Evolutionary conservation across 2,888 invertebrate species (phyloP).

Genomic region (Lottia gigantea): DNA sequence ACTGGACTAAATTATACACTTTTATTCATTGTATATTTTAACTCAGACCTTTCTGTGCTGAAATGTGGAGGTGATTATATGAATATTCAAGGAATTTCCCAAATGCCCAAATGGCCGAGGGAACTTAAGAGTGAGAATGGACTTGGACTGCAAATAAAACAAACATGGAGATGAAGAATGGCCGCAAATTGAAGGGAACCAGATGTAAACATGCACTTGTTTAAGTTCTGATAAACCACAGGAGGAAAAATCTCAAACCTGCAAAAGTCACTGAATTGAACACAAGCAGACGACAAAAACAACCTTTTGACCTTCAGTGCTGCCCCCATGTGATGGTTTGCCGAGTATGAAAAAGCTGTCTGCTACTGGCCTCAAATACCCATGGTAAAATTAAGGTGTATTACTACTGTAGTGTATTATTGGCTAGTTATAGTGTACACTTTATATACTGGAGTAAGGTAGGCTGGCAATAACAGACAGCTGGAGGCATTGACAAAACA

Average conservation of each 20-base stretch:
- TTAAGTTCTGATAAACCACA: background rate
- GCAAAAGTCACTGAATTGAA: conserved; percentile 2
- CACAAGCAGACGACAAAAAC: conserved; percentile 1
- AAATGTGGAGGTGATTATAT: background rate
- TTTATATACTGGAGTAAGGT: conserved; percentile 2
- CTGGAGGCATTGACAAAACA: conserved; percentile 9
- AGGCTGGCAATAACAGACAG: conserved; percentile 1
- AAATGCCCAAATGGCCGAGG: background rate
- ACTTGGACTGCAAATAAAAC: background rate
- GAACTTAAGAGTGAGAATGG: background rate
- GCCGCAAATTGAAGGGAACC: background rate
- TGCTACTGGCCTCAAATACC: background rate
- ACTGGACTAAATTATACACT: background rate
- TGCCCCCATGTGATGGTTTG: conserved; percentile 4
- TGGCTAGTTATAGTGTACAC: too few relatives aligned
- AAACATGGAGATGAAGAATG: background rate
- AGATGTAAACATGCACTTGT: conserved; percentile 11
- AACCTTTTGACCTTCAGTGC: conserved; percentile 10
- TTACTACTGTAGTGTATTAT: too few relatives aligned
- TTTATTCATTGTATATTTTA: conserved; percentile 11
- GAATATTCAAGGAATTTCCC: background rate
- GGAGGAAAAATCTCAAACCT: conserved; percentile 4
- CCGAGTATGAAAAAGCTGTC: conserved; percentile 4
- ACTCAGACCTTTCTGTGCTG: conserved; percentile 2
- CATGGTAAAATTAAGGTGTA: too few relatives aligned